These are phyloP conservation scores for Drosophila virilis DNA, from an alignment of 1,140 invertebrate species.

Conservation along the genomic window DNA sequence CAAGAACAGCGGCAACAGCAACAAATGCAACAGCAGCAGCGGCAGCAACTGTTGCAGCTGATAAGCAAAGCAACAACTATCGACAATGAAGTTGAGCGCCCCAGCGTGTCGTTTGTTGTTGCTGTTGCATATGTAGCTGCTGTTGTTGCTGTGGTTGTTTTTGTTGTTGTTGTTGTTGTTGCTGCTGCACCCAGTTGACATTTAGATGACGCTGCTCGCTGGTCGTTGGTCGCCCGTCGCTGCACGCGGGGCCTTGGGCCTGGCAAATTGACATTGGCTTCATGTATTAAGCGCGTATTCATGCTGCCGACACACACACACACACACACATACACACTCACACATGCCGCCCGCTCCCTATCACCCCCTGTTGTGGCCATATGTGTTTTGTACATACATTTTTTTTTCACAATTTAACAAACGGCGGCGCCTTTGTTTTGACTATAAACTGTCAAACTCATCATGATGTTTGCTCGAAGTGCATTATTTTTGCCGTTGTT, in stretches of 20 bases:
- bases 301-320: constrained; percentile 34
- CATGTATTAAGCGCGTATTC: constrained; percentile 32
- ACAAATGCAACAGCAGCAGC: constrained; percentile 18
- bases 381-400: constrained; percentile 3
- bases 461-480: constrained; percentile 39
- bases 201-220: constrained; percentile 51
- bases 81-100: constrained; percentile 62
- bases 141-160: constrained; percentile 12
- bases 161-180: constrained; percentile 22
- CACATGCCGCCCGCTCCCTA: background rate
- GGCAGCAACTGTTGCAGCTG: constrained; percentile 46
- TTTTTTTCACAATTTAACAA: constrained; percentile 58
- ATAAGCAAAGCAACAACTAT: constrained; percentile 56
- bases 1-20: constrained; percentile 25
- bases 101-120: constrained; percentile 35
- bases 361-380: background rate
- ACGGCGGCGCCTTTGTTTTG: constrained; percentile 73
- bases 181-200: constrained; percentile 71
- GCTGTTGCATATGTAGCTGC: background rate
- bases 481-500: constrained; percentile 42
- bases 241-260: constrained; percentile 49
- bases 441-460: constrained; percentile 61
- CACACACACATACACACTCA: background rate
- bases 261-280: constrained; percentile 74
- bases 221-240: constrained; percentile 4